Evolutionary conservation across 2,797 vertebrate species (phyloP).

Genomic region (Cryptoblepharus egeriae): DNA sequence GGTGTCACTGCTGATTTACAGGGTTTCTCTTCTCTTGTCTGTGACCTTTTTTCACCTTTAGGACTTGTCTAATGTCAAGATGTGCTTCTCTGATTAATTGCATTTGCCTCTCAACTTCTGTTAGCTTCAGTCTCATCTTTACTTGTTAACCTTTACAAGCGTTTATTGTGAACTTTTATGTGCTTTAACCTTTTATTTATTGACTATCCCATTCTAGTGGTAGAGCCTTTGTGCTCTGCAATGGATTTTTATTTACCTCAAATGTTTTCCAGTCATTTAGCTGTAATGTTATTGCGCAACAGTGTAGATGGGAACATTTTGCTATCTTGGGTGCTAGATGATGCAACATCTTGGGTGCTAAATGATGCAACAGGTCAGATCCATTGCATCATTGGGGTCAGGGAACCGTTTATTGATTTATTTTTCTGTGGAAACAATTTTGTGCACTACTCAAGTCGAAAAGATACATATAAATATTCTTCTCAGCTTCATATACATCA

Average conservation of each 20-base stretch:
- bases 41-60: background rate
- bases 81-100: conserved; percentile 9
- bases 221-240: background rate
- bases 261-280: conserved; percentile 27
- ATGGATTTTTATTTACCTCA: conserved; percentile 21
- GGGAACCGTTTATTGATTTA: too few species aligned
- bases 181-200: conserved; percentile 30
- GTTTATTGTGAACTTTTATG: conserved; percentile 7
- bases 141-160: conserved; percentile 21
- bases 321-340: background rate
- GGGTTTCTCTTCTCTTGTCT: background rate
- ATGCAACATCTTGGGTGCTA: background rate
- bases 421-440: too few species aligned
- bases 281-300: background rate
- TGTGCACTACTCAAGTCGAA: too few species aligned
- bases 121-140: conserved; percentile 43
- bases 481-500: background rate
- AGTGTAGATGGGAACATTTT: background rate
- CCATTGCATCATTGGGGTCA: too few species aligned
- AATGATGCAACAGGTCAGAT: background rate
- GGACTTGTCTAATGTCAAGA: background rate
- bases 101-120: background rate
- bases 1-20: conserved; percentile 10
- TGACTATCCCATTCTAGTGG: background rate
- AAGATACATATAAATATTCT: too few species aligned